Evolutionary conservation across 2,797 vertebrate genomes (phyloP), one percentile per base, ranked within the genome.

Genomic region (Notolepis coatsorum): DNA sequence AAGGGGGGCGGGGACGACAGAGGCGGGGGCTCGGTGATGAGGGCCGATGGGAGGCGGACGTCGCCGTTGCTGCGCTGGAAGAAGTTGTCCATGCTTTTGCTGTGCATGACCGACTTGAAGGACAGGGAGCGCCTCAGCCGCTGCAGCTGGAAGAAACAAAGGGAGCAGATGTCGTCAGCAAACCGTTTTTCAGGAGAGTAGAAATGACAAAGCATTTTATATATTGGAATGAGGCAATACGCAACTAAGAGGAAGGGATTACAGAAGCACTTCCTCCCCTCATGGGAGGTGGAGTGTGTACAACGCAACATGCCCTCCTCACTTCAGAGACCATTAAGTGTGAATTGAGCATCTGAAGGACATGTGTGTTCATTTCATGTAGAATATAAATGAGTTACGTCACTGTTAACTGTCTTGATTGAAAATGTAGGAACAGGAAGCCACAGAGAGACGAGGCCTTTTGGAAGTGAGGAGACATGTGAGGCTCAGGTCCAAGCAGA

Each of bases 41-140:
- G 81, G 68, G 93, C 88, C 0, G 92, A 85, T 5, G 90, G 85
- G 13, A 84, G 80, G 9, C 90, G 93, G 17, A 86, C 62, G 38
- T 96, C 95, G 3, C 90, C 90, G 41, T 92, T 91, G 1, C 88
- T 86, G 21, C 94, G 91, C 65, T 95, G 94, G 84, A 96, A 94
- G 79, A 97, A 95, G 88, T 93, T 97, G 84, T 97, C 96, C 47
- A 96, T 67, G 0, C 96, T 97, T 82, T 96, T 96, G 82, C 96
- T 97, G 52, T 95, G 93, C 68, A 97, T 95, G 66, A 96, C 93
- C 1, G 94, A 94, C 79, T 95, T 96, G 79, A 97, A 94, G 50
- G 96, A 97, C 23, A 97, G 88, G 0, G 95, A 95, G 17, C 95
- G 94, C 78, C 94, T 96, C 78, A 97, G 85, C 31, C 94, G 68